Percentiles rank a stretch among this genome's conserved stretches.
These are phyloP conservation scores for Silurus asotus DNA, from an alignment of 2,113 vertebrate genomes.

Conservation along the genomic window DNA sequence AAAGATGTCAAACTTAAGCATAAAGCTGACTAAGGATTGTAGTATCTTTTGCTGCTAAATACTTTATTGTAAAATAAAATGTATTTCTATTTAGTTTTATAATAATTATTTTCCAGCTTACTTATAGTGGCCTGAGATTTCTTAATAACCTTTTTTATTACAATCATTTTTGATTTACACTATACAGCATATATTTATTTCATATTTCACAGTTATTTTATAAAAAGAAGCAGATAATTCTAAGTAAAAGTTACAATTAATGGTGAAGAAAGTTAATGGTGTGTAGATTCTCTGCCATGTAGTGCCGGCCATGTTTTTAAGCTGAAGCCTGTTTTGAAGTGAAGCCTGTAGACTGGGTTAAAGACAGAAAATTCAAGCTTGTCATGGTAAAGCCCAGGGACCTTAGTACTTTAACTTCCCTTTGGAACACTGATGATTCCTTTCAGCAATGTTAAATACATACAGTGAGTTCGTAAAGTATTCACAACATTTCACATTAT, in stretches of 20 bases:
- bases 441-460: neutral
- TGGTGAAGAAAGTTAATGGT: neutral
- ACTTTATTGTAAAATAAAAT: neutral
- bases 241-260: neutral
- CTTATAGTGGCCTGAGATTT: neutral
- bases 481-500: no score
- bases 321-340: no score
- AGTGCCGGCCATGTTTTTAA: no score
- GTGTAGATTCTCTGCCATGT: no score
- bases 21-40: neutral
- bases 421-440: neutral
- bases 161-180: neutral
- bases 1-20: neutral
- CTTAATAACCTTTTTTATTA: neutral
- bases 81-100: neutral
- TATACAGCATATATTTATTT: neutral
- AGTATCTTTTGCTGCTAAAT: neutral
- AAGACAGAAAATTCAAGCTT: no score
- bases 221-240: neutral
- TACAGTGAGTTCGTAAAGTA: neutral
- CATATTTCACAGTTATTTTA: neutral
- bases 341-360: no score
- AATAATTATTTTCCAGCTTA: neutral
- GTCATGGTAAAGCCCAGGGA: neutral
- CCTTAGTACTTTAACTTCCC: neutral